Percentiles rank a stretch among this genome's conserved stretches.
These are phyloP conservation scores for Diadumene lineata DNA, from an alignment of 92 coral and sea anemone species.

Conservation along the genomic window DNA sequence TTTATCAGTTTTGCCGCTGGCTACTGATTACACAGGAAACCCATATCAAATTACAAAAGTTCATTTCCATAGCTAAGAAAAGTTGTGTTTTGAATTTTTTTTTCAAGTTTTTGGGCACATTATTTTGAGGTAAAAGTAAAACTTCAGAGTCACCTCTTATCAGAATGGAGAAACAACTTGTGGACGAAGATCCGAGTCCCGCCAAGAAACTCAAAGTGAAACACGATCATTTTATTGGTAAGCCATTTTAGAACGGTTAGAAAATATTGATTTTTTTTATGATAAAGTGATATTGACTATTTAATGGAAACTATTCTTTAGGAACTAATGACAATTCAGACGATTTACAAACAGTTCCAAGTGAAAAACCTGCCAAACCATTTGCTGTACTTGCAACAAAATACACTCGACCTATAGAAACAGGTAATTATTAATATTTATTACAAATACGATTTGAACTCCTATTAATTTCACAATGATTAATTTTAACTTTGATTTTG, in stretches of 20 bases:
- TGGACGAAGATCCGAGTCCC: neutral
- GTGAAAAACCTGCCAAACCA: constrained; percentile 16
- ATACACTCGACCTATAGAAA: constrained; percentile 64
- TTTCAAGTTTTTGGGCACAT: too few species aligned
- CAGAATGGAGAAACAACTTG: neutral
- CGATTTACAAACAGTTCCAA: neutral
- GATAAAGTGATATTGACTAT: neutral
- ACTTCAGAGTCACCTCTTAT: too few species aligned
- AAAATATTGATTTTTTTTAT: neutral
- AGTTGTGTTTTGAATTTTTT: too few species aligned
- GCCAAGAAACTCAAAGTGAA: constrained; percentile 21
- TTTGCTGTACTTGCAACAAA: constrained; percentile 81
- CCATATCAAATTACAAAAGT: too few species aligned
- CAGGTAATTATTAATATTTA: constrained; percentile 51
- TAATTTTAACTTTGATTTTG: neutral
- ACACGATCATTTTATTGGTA: neutral
- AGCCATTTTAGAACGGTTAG: too few species aligned
- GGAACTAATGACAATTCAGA: neutral
- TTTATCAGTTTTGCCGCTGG: too few species aligned
- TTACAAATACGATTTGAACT: neutral
- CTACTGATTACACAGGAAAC: too few species aligned
- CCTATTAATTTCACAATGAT: neutral
- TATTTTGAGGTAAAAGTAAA: too few species aligned
- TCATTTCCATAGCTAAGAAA: too few species aligned
- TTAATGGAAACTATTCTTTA: neutral